Evolutionary conservation across 2,888 invertebrate genomes (phyloP).

Genomic region (Erebia palarica): DNA sequence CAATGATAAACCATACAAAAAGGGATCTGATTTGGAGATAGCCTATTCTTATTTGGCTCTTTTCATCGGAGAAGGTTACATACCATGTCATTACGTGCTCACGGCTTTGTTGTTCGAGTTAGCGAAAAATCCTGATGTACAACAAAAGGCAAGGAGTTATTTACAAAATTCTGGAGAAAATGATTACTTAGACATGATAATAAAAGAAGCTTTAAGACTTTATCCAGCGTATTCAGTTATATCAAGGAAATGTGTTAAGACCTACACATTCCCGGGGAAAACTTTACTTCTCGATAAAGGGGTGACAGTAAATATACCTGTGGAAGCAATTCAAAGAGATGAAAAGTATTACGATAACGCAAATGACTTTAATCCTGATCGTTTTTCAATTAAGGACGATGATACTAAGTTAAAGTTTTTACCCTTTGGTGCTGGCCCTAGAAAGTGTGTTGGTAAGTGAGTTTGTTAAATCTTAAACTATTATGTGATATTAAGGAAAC

Average conservation of each 20-base stretch:
- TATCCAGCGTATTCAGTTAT: slow-evolving; percentile 70
- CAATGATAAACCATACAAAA: slow-evolving; percentile 49
- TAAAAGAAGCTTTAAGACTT: slow-evolving; percentile 71
- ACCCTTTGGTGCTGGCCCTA: slow-evolving; percentile 74
- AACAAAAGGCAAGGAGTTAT: slow-evolving; percentile 58
- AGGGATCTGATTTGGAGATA: slow-evolving; percentile 44
- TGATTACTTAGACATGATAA: slow-evolving; percentile 61
- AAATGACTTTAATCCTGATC: slow-evolving; percentile 62
- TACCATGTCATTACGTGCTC: slow-evolving; percentile 63
- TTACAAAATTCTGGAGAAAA: slow-evolving; percentile 47
- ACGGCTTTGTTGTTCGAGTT: slow-evolving; percentile 66
- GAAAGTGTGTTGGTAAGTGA: slow-evolving; percentile 72
- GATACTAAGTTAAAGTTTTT: slow-evolving; percentile 60
- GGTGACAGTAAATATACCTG: slow-evolving; percentile 65
- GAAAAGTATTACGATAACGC: slow-evolving; percentile 61
- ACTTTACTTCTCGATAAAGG: slow-evolving; percentile 64
- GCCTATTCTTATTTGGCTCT: slow-evolving; percentile 62
- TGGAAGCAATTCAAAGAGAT: slow-evolving; percentile 67
- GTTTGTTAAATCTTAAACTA: background rate
- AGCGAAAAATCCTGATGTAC: slow-evolving; percentile 57
- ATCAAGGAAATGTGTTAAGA: slow-evolving; percentile 66
- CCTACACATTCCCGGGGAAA: slow-evolving; percentile 63
- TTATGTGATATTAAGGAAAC: background rate
- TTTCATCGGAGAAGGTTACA: slow-evolving; percentile 71
- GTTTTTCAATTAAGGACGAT: slow-evolving; percentile 58